These are phyloP conservation scores for Propithecus perrieri DNA, from an alignment of 2,797 vertebrate genomes.

Conservation along the genomic window DNA sequence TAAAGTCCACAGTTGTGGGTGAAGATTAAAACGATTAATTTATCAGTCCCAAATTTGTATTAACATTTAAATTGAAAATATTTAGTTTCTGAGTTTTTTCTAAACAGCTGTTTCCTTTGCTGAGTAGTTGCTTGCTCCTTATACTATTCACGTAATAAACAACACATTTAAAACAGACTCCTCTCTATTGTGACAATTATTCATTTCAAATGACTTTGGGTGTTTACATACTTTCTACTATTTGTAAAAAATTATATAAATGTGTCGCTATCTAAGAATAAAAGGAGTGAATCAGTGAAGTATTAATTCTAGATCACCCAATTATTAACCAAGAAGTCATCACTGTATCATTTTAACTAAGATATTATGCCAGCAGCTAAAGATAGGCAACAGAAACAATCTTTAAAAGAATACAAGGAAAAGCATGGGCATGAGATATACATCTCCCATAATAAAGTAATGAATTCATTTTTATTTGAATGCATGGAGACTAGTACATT, in stretches of 20 bases:
- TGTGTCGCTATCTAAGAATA: neutral
- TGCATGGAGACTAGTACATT: neutral
- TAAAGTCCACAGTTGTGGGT: neutral
- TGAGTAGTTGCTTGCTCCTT: neutral
- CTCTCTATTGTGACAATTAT: neutral
- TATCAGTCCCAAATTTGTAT: neutral
- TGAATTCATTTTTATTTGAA: neutral
- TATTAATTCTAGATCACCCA: neutral
- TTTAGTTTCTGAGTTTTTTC: neutral
- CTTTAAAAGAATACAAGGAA: neutral
- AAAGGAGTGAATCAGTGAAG: neutral
- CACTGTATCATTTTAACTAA: neutral
- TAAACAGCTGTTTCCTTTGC: neutral
- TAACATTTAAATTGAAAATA: neutral
- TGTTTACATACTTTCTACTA: neutral
- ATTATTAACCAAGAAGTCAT: neutral
- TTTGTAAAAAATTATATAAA: neutral
- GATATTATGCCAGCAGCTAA: neutral
- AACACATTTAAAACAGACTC: neutral
- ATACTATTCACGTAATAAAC: neutral
- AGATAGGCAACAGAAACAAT: neutral
- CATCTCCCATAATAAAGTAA: neutral
- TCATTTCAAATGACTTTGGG: neutral
- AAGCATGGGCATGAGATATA: neutral
- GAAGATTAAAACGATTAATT: conserved; percentile 21